A percentile compares a stretch with the other conserved stretches of the same genome.
Evolutionary conservation across 2,797 vertebrate species (phyloP).

Genomic region (Leucoraja ocellata): DNA sequence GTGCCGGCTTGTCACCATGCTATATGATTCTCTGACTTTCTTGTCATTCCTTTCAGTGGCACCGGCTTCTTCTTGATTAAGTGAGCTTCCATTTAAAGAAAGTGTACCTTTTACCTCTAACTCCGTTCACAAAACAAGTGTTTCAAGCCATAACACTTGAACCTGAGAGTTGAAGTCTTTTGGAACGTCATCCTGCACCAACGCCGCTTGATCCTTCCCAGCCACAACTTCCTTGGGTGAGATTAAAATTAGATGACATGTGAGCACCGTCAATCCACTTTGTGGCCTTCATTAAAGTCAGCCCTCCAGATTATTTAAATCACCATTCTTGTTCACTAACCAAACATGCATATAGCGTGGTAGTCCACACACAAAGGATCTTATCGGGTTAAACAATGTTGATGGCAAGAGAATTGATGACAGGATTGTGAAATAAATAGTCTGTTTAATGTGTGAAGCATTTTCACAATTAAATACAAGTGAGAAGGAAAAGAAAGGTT

Average conservation of each 20-base stretch:
- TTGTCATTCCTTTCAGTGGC: neutral
- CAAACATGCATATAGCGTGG: neutral
- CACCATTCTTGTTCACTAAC: neutral
- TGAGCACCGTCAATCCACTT: neutral
- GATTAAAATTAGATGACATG: neutral
- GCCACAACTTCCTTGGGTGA: neutral
- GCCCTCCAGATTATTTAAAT: slow-evolving; percentile 19
- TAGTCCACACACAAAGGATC: neutral
- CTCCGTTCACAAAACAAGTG: neutral
- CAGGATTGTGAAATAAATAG: slow-evolving; percentile 20
- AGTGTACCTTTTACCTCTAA: neutral
- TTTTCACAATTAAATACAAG: slow-evolving; percentile 5
- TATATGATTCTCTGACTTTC: neutral
- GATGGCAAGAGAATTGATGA: neutral
- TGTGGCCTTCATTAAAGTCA: neutral
- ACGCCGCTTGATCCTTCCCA: neutral
- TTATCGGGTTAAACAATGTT: slow-evolving; percentile 16
- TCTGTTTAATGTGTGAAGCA: neutral
- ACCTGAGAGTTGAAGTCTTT: neutral
- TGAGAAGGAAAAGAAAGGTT: neutral
- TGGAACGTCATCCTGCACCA: neutral
- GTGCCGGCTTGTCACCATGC: too few species aligned
- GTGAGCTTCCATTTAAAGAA: neutral
- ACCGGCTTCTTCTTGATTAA: neutral
- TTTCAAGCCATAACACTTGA: neutral